These are phyloP conservation scores for Carposina sasakii DNA, from an alignment of 1,140 invertebrate genomes.

Conservation along the genomic window DNA sequence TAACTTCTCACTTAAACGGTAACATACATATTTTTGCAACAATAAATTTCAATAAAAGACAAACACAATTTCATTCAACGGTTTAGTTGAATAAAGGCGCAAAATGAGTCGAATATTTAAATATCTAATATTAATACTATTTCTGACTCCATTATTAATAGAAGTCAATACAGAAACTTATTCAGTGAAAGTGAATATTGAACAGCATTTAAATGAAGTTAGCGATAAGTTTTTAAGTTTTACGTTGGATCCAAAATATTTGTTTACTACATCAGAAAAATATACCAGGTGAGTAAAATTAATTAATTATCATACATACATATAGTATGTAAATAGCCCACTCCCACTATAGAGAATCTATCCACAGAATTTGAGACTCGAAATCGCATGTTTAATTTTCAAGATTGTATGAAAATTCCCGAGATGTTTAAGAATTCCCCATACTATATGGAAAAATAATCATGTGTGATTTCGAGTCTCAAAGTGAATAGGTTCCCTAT, in stretches of 20 bases:
- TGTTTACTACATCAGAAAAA: conserved; percentile 45
- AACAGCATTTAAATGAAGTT: conserved; percentile 68
- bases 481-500: too few species aligned
- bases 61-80: too few species aligned
- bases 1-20: neutral
- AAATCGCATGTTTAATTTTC: too few species aligned
- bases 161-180: conserved; percentile 32
- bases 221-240: conserved; percentile 78
- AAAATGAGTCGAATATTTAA: conserved; percentile 18
- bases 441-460: too few species aligned
- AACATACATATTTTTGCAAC: neutral
- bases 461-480: too few species aligned
- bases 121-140: conserved; percentile 16
- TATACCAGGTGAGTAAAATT: conserved; percentile 47
- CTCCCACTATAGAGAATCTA: too few species aligned
- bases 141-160: neutral
- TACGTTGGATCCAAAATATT: conserved; percentile 73
- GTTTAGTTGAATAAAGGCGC: too few species aligned
- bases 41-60: neutral
- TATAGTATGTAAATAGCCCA: too few species aligned
- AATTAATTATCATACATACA: neutral
- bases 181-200: conserved; percentile 42
- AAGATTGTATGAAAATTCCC: too few species aligned
- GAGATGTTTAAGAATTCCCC: too few species aligned
- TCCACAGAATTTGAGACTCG: too few species aligned